Conservation (phyloP, 1,140 invertebrate species). For the Amyelois transitella region DNA sequence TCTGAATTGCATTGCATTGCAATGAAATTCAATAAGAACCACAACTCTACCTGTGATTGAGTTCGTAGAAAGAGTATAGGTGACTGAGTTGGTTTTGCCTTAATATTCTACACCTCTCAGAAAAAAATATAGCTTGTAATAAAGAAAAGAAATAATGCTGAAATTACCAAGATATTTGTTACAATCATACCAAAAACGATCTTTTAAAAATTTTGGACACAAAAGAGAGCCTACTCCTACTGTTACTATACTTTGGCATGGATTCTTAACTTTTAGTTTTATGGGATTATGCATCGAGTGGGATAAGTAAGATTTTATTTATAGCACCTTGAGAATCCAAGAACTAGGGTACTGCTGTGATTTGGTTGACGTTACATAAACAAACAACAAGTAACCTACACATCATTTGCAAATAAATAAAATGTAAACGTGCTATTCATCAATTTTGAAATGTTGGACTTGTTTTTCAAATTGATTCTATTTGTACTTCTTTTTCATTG, state of each 20-base stretch:
- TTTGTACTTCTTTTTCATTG: too few species aligned
- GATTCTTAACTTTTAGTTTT: slow-evolving; percentile 56
- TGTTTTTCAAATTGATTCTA: too few species aligned
- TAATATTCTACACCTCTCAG: not conserved
- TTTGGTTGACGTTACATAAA: too few species aligned
- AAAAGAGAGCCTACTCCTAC: slow-evolving; percentile 41
- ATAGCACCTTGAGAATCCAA: too few species aligned
- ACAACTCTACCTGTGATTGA: not conserved
- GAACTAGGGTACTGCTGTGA: too few species aligned
- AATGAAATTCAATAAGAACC: too few species aligned
- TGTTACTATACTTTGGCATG: slow-evolving; percentile 54
- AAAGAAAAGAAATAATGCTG: slow-evolving; percentile 3
- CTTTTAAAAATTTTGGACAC: slow-evolving; percentile 61
- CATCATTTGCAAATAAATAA: too few species aligned
- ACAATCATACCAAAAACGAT: slow-evolving; percentile 9
- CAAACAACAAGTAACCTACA: too few species aligned
- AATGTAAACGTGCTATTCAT: too few species aligned
- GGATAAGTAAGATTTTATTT: slow-evolving; percentile 43
- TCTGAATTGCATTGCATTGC: too few species aligned
- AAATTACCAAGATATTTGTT: not conserved
- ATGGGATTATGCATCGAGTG: slow-evolving; percentile 50
- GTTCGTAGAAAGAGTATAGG: not conserved
- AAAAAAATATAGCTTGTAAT: too few species aligned
- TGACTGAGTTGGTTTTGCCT: not conserved
- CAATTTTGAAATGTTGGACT: too few species aligned